phyloP scores from a whole-genome alignment of 1,140 invertebrate genomes.

The Zaprionus africanus region DNA sequence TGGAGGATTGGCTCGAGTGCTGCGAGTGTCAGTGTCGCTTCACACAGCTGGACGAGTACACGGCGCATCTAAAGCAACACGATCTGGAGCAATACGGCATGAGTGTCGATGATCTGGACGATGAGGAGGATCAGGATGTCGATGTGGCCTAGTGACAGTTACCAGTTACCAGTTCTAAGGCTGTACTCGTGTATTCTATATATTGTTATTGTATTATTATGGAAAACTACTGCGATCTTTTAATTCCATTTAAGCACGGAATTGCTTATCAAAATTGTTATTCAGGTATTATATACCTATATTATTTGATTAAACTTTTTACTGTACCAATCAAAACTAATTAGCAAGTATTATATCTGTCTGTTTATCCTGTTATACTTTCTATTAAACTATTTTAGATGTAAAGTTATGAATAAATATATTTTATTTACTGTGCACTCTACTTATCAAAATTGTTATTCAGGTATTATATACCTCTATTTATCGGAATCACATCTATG shows the following conservation, averaged over 20 bases:
- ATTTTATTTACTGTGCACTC: no score
- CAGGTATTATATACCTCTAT: no score
- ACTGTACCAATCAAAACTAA: no score
- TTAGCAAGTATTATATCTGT: no score
- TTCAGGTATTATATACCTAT: background rate
- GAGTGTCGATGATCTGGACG: slow-evolving; percentile 59
- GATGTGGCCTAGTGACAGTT: slow-evolving; percentile 54
- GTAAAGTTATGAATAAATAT: no score
- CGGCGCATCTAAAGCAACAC: slow-evolving; percentile 72
- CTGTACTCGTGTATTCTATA: slow-evolving; percentile 10
- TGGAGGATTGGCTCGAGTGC: slow-evolving; percentile 74
- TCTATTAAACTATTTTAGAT: no score
- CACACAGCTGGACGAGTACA: slow-evolving; percentile 73
- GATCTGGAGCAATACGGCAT: slow-evolving; percentile 68
- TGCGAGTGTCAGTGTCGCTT: slow-evolving; percentile 74
- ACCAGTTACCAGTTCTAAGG: slow-evolving; percentile 1
- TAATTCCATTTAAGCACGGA: background rate
- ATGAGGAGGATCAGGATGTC: slow-evolving; percentile 67
- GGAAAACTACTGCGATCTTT: background rate
- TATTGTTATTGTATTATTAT: slow-evolving; percentile 11
- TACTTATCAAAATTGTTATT: no score
- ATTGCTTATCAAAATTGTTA: background rate
- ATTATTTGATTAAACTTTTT: no score
- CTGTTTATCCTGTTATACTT: no score
- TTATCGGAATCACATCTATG: no score